Conservation (phyloP, 2,888 invertebrate species). For the Eupithecia insigniata region DNA sequence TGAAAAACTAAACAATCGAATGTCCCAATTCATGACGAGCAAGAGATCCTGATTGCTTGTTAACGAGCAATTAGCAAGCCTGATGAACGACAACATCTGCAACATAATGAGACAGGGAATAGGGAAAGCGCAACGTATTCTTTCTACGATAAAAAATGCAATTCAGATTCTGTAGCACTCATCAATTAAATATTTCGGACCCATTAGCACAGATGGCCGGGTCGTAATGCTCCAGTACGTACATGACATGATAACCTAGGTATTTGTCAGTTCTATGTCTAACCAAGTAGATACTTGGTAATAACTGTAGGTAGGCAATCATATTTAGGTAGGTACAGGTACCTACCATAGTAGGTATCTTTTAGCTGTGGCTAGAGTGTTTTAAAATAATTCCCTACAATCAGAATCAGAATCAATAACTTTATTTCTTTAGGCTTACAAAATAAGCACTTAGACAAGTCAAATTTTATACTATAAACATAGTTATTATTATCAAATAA, state of each 20-base stretch:
- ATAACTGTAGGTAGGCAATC: too few relatives aligned
- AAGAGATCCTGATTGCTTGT: slow-evolving; percentile 29
- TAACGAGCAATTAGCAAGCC: slow-evolving; percentile 40
- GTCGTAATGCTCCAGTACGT: slow-evolving; percentile 69
- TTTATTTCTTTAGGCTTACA: too few relatives aligned
- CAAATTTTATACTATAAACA: too few relatives aligned
- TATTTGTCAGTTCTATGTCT: slow-evolving; percentile 61
- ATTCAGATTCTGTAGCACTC: slow-evolving; percentile 62
- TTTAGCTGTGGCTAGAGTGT: too few relatives aligned
- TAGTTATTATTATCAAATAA: too few relatives aligned
- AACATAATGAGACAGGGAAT: slow-evolving; percentile 35
- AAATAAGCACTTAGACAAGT: too few relatives aligned
- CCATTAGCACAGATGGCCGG: slow-evolving; percentile 80
- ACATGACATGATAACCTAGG: not conserved
- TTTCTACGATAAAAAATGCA: slow-evolving; percentile 66
- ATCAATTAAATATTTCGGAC: slow-evolving; percentile 82
- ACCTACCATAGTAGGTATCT: not conserved
- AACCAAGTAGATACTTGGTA: too few relatives aligned
- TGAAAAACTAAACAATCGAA: slow-evolving; percentile 7
- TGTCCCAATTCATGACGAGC: slow-evolving; percentile 22
- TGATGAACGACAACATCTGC: slow-evolving; percentile 37
- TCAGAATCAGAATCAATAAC: too few relatives aligned
- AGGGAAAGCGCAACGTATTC: slow-evolving; percentile 34
- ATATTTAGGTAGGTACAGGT: not conserved
- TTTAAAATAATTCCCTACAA: too few relatives aligned